Evolutionary conservation across 1,140 invertebrate species (phyloP), one percentile per base, ranked within the genome.

Genomic region (Streblospio benedicti): DNA sequence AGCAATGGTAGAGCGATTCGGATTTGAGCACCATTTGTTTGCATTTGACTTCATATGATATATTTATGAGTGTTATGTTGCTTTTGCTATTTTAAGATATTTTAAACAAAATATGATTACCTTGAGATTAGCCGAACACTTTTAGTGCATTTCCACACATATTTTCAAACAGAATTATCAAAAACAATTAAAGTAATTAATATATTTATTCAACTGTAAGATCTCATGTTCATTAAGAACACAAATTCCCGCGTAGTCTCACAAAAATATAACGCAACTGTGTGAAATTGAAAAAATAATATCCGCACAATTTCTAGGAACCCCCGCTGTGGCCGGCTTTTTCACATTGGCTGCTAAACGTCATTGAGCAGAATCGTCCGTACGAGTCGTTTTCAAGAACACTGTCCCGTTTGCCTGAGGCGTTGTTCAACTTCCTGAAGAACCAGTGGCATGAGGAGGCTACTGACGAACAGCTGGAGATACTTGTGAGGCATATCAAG

Each of bases 361-460:
- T 65, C 51, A 53, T 67, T 2, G 62, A 67, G 45, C 66, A 67
- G 56, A 67, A 67, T 33, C 54, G 56, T 35, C 20, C 25, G 9
- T 58, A 59, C 49, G 20, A 58, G 20, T 67, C 63, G 4, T 67
- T 65, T 50, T 38, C 27, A n/a, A 47, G 61, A 38, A 63, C 57
- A 20, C 47, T 67, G 33, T 25, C 35, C 44, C 61, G 64, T 45
- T 51, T 67, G 12, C 59, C 61, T 16, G 63, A 65, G 51, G 61
- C 61, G 0, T 20, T 67, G 12, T 43, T 32, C 18, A 51, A 54
- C 12, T 67, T 67, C 59, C 52, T 67, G 12, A 60, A 61, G 41
- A 67, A 65, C 27, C 63, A 67, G 44, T 67, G 66, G 66, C 66
- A 67, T 55, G 66, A 67, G 31, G 41, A 18, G 5, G 38, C 56